Conservation (phyloP, 2,113 vertebrate species). For the Egretta garzetta region DNA sequence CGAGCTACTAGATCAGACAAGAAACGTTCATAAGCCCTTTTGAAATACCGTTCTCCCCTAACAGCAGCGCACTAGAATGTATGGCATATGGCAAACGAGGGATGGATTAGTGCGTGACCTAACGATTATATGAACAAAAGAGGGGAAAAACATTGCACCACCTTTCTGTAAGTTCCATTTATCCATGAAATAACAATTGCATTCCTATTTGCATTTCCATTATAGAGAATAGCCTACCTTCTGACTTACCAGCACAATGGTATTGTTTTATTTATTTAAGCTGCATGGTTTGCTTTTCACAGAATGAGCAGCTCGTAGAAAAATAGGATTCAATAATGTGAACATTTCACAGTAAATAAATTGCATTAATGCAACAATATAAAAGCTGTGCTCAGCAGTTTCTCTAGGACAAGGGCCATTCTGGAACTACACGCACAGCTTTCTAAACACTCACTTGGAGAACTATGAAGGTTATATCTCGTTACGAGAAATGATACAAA, state of each 20-base stretch:
- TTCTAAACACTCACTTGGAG: background rate
- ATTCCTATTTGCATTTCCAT: slow-evolving; percentile 39
- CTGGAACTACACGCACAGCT: background rate
- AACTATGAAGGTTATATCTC: background rate
- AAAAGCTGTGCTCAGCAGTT: slow-evolving; percentile 40
- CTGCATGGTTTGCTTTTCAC: slow-evolving; percentile 24
- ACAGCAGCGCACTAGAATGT: background rate
- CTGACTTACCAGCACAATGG: background rate
- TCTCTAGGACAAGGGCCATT: slow-evolving; percentile 37
- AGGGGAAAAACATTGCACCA: background rate
- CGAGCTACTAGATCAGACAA: background rate
- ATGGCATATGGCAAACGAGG: background rate
- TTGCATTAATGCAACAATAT: slow-evolving; percentile 51
- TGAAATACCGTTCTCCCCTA: background rate
- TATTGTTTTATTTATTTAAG: slow-evolving; percentile 41
- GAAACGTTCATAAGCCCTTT: background rate
- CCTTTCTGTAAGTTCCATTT: slow-evolving; percentile 20
- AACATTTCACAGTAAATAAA: slow-evolving; percentile 69
- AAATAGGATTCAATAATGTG: slow-evolving; percentile 34
- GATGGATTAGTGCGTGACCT: background rate
- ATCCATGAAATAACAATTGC: slow-evolving; percentile 22
- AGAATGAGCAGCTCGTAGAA: slow-evolving; percentile 14
- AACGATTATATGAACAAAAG: background rate
- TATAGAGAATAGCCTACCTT: slow-evolving; percentile 1
- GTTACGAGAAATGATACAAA: background rate